phyloP scores from a whole-genome alignment of 2,113 vertebrate species.

The Mirza zaza region DNA sequence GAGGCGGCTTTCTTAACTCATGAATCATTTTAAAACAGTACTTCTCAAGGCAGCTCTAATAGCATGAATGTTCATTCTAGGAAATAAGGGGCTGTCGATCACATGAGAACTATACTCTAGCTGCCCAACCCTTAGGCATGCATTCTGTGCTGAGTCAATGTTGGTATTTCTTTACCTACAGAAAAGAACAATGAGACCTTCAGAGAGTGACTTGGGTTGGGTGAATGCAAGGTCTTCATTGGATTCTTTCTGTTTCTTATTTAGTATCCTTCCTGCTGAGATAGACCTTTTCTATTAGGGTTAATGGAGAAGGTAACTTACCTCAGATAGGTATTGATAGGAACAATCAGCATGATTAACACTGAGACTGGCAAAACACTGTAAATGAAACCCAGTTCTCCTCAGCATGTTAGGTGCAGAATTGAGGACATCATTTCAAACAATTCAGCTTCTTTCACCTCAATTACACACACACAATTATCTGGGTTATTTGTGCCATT shows the following conservation, averaged over 20 bases:
- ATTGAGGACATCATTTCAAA: background rate
- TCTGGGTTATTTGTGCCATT: background rate
- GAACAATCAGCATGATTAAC: background rate
- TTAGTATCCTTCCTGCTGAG: background rate
- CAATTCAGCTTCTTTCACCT: background rate
- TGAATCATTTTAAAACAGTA: background rate
- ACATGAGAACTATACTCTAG: background rate
- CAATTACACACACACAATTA: background rate
- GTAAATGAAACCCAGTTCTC: background rate
- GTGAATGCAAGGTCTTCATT: background rate
- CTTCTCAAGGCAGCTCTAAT: background rate
- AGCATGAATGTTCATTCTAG: background rate
- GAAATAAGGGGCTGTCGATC: background rate
- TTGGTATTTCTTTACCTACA: background rate
- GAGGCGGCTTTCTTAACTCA: background rate
- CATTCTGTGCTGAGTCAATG: background rate
- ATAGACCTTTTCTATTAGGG: background rate
- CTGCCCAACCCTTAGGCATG: background rate
- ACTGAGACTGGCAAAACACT: background rate
- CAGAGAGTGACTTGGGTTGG: background rate
- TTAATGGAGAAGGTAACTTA: slow-evolving; percentile 8
- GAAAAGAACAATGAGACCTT: background rate
- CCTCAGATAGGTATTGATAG: background rate
- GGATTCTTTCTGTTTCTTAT: background rate
- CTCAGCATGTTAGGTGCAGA: background rate